Percentiles rank a stretch among this genome's conserved stretches.
phyloP scores from a whole-genome alignment of 1,140 invertebrate genomes.

The Aphis gossypii region DNA sequence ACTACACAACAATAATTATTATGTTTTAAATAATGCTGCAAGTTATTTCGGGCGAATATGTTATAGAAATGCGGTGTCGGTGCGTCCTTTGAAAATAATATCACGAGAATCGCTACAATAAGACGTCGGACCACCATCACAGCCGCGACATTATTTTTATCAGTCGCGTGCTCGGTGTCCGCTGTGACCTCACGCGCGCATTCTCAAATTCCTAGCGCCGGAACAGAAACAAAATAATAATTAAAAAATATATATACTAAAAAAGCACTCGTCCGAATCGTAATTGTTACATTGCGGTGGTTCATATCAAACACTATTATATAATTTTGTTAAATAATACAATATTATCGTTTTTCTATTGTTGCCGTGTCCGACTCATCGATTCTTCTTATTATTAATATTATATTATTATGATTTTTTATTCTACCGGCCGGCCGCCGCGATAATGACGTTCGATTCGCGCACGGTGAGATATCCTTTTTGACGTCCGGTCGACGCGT shows the following conservation, averaged over 20 bases:
- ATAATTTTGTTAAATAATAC: neutral
- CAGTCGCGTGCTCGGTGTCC: neutral
- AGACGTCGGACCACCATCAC: neutral
- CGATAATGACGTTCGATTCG: neutral
- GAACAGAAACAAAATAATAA: neutral
- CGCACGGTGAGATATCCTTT: neutral
- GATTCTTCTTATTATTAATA: neutral
- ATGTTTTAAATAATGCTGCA: too few species aligned
- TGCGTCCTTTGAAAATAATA: neutral
- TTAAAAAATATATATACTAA: neutral
- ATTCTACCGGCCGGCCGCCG: too few species aligned
- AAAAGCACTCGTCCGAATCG: neutral
- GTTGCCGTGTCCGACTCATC: neutral
- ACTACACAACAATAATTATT: too few species aligned
- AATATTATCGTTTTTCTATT: neutral
- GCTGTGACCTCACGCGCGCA: too few species aligned
- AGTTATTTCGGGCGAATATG: neutral
- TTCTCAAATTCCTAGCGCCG: neutral
- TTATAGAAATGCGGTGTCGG: neutral
- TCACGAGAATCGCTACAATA: neutral
- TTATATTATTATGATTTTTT: too few species aligned
- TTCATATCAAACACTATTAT: neutral
- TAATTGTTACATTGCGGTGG: too few species aligned
- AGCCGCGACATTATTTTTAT: neutral
- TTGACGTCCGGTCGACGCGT: constrained; percentile 36